Conservation (phyloP, 2,113 vertebrate species). For the Myrmecobius fasciatus region DNA sequence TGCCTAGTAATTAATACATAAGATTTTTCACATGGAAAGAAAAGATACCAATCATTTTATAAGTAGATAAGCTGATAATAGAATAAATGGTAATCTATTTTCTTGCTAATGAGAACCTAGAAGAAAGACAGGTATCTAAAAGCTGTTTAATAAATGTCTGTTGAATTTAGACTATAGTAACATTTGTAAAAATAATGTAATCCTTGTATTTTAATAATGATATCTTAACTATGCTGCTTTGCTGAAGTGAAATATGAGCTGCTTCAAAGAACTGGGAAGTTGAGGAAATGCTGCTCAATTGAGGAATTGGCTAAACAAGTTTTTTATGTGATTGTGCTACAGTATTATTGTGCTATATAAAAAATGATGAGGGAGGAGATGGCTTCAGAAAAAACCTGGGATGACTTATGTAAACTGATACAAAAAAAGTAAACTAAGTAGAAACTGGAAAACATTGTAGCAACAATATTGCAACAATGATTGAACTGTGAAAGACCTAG, state of each 20-base stretch:
- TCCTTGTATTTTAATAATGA: background rate
- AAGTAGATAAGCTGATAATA: background rate
- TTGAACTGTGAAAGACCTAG: background rate
- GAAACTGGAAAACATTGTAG: background rate
- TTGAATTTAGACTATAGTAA: background rate
- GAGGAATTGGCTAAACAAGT: background rate
- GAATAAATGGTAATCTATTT: background rate
- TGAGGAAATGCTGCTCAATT: background rate
- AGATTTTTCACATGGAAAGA: background rate
- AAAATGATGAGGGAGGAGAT: background rate
- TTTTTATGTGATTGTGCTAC: background rate
- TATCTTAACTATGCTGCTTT: background rate
- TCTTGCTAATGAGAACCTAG: background rate
- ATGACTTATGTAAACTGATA: background rate
- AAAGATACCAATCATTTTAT: background rate
- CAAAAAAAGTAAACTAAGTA: background rate
- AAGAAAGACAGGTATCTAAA: background rate
- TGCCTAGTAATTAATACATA: background rate
- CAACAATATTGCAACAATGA: background rate
- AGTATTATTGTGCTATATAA: background rate
- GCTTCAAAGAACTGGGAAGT: background rate
- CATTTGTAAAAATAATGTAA: background rate
- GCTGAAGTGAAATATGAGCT: background rate
- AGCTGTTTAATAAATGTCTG: background rate
- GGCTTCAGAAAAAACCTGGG: background rate